These are phyloP conservation scores for Halisarca cf. caerulea DNA, from an alignment of 37 sponge, comb jelly and placozoan species.

Conservation along the genomic window DNA sequence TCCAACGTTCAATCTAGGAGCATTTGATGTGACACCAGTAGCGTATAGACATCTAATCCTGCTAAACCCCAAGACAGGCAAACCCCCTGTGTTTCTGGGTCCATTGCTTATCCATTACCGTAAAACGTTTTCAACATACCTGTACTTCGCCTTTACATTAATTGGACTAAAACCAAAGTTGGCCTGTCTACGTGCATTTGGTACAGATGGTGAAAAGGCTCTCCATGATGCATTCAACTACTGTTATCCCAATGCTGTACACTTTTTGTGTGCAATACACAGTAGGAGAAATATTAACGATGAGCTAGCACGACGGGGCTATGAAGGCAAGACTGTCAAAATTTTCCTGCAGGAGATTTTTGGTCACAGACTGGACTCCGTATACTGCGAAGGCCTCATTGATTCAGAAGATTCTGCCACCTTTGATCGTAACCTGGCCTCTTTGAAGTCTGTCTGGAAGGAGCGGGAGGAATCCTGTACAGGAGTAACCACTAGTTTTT, in stretches of 20 bases:
- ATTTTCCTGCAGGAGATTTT: too few relatives aligned
- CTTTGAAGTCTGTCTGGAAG: too few relatives aligned
- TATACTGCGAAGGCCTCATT: too few relatives aligned
- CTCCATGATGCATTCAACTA: slow-evolving; percentile 22
- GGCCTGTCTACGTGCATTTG: slow-evolving; percentile 16
- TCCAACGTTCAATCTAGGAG: slow-evolving; percentile 33
- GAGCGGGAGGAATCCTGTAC: too few relatives aligned
- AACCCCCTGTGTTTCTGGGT: slow-evolving; percentile 33
- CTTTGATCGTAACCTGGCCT: too few relatives aligned
- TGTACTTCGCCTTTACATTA: slow-evolving; percentile 19
- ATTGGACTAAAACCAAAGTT: background rate
- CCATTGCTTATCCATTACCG: slow-evolving; percentile 20
- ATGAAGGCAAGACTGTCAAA: too few relatives aligned
- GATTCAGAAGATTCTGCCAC: too few relatives aligned
- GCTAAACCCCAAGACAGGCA: background rate
- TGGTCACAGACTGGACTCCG: too few relatives aligned
- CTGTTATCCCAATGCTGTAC: background rate
- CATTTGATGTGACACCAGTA: slow-evolving; percentile 38
- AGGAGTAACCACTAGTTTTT: too few relatives aligned
- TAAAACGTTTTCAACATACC: slow-evolving; percentile 17
- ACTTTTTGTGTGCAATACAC: background rate
- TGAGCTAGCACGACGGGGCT: too few relatives aligned
- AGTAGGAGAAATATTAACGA: slow-evolving; percentile 33
- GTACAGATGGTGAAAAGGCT: slow-evolving; percentile 40
- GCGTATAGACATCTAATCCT: slow-evolving; percentile 39